Evolutionary conservation across 2,888 invertebrate species (phyloP).

Genomic region (Tenthredo distinguenda): DNA sequence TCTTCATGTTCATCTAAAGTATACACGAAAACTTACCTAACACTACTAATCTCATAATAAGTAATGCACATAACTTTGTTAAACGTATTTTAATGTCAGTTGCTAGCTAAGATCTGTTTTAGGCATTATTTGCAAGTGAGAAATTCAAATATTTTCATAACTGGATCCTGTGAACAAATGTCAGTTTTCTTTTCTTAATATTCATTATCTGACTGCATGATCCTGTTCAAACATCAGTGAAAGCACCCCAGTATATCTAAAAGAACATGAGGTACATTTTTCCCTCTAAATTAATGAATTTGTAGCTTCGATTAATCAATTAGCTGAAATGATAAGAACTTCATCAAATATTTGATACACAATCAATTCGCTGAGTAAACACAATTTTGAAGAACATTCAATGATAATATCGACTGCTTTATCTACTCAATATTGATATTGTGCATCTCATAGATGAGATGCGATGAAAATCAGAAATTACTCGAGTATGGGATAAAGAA

Average conservation of each 20-base stretch:
- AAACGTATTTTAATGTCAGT: slow-evolving; percentile 26
- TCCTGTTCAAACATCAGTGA: background rate
- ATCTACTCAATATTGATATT: background rate
- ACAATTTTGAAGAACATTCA: background rate
- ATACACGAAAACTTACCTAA: slow-evolving; percentile 7
- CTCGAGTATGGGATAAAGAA: background rate
- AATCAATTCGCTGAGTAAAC: background rate
- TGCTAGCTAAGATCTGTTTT: slow-evolving; percentile 49
- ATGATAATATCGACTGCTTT: background rate
- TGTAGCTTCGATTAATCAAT: background rate
- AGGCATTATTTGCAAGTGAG: slow-evolving; percentile 47
- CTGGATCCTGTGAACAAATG: background rate
- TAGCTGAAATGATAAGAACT: background rate
- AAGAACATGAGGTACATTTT: background rate
- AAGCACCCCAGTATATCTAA: background rate
- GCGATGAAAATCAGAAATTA: background rate
- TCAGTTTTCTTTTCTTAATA: background rate
- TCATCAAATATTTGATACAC: background rate
- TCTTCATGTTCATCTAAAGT: background rate
- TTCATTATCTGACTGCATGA: background rate
- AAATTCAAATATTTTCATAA: background rate
- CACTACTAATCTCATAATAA: background rate
- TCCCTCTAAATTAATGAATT: background rate
- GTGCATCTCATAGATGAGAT: background rate
- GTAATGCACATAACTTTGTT: slow-evolving; percentile 2